Evolutionary conservation across 2,113 vertebrate species (phyloP).

Genomic region (Copsychus sechellarum): DNA sequence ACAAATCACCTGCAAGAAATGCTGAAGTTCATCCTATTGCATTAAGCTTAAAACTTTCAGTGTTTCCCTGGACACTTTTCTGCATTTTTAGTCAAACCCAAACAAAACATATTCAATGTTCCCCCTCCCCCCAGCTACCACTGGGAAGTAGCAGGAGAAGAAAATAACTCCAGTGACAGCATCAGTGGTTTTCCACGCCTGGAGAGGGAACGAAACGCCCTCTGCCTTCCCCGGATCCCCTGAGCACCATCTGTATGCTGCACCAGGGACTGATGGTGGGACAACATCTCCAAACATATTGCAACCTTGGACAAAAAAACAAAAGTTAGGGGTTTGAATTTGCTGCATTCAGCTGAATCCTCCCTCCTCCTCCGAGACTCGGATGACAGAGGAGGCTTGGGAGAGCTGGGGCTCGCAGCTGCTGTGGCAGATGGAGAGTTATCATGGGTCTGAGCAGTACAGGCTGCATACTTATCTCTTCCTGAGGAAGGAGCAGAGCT

Average conservation of each 20-base stretch:
- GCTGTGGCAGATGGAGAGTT: slow-evolving; percentile 58
- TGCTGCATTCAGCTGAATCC: slow-evolving; percentile 54
- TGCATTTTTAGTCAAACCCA: background rate
- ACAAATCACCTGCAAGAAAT: background rate
- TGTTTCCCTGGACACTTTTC: background rate
- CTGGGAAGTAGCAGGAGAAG: background rate
- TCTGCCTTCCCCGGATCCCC: background rate
- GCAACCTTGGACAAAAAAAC: slow-evolving; percentile 13
- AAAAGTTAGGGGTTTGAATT: background rate
- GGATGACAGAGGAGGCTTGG: background rate
- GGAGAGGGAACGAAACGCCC: background rate
- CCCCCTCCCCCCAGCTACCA: background rate
- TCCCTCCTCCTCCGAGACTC: background rate
- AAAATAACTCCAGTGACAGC: background rate
- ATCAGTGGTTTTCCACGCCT: background rate
- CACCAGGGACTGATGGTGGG: background rate
- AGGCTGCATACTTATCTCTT: background rate
- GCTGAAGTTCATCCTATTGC: background rate
- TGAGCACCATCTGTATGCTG: slow-evolving; percentile 36
- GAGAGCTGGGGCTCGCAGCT: slow-evolving; percentile 9
- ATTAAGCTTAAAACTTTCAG: background rate
- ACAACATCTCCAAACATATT: slow-evolving; percentile 28
- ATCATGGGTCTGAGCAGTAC: background rate
- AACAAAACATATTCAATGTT: background rate
- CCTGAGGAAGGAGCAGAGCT: background rate